These are phyloP conservation scores for Sminthurides aquaticus DNA, from an alignment of 2,888 invertebrate species.

Conservation along the genomic window DNA sequence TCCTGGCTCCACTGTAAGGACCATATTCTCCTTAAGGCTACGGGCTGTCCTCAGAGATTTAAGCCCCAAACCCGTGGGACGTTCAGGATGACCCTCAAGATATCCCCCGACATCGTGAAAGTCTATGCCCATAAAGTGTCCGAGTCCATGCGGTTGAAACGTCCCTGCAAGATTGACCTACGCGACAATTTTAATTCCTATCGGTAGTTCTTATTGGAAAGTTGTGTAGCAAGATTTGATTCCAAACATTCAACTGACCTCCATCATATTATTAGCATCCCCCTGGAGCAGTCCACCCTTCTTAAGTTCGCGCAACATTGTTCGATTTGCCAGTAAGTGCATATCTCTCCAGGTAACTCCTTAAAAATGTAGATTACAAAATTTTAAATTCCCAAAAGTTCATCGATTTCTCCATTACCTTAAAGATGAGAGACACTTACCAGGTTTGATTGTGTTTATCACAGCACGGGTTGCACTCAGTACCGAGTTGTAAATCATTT, in stretches of 20 bases:
- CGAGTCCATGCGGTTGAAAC: slow-evolving; percentile 94
- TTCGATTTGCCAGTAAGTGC: slow-evolving; percentile 76
- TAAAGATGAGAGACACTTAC: too few relatives aligned
- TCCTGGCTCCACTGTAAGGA: slow-evolving; percentile 92
- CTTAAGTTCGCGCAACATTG: slow-evolving; percentile 66
- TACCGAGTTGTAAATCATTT: slow-evolving; percentile 65
- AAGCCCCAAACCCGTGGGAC: slow-evolving; percentile 62
- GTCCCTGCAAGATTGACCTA: slow-evolving; percentile 66
- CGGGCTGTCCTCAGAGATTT: slow-evolving; percentile 75
- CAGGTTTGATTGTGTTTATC: slow-evolving; percentile 71
- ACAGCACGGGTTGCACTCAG: slow-evolving; percentile 77
- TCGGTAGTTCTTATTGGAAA: too few relatives aligned
- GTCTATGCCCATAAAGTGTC: slow-evolving; percentile 90
- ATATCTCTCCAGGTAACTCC: slow-evolving; percentile 87
- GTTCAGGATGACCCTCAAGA: slow-evolving; percentile 60
- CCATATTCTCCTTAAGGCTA: slow-evolving; percentile 67
- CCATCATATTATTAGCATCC: slow-evolving; percentile 64
- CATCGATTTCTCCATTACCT: not conserved
- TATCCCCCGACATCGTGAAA: slow-evolving; percentile 98
- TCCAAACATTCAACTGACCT: too few relatives aligned
- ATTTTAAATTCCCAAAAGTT: not conserved
- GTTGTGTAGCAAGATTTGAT: too few relatives aligned
- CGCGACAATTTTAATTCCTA: too few relatives aligned
- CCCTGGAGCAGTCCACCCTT: slow-evolving; percentile 70
- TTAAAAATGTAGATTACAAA: not conserved